phyloP scores from a whole-genome alignment of 1,140 invertebrate genomes.

The Hyles euphorbiae region DNA sequence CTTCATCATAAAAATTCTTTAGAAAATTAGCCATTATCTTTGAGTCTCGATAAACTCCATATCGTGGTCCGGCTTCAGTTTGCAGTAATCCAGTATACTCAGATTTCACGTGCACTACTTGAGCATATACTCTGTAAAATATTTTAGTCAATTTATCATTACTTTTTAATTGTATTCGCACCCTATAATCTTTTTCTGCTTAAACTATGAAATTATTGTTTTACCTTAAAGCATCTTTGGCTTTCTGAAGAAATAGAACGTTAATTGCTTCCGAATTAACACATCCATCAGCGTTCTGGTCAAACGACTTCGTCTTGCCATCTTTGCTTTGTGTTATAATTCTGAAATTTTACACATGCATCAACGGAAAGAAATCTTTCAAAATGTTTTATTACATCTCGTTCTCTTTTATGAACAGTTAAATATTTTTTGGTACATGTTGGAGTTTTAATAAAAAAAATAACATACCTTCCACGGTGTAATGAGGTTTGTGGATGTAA shows the following conservation, averaged over 20 bases:
- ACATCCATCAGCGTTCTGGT: constrained; percentile 2
- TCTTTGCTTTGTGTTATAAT: background rate
- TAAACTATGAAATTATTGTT: background rate
- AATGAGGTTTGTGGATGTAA: constrained; percentile 90
- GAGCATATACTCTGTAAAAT: background rate
- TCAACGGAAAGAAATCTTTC: background rate
- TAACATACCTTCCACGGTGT: constrained; percentile 83
- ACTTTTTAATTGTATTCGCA: background rate
- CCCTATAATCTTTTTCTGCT: background rate
- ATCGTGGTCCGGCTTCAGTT: background rate
- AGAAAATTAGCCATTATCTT: background rate
- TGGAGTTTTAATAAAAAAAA: no score
- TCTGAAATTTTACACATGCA: background rate
- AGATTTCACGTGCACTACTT: background rate
- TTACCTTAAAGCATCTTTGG: background rate
- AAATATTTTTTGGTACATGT: background rate
- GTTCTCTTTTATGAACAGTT: no score
- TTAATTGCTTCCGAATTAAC: no score
- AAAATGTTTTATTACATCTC: no score
- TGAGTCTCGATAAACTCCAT: constrained; percentile 4
- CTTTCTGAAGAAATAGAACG: no score
- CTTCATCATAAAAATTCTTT: background rate
- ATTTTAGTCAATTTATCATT: background rate
- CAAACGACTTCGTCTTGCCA: constrained; percentile 1
- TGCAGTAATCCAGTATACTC: background rate